These are phyloP conservation scores for Psococerastis gibbosa DNA, from an alignment of 2,888 invertebrate species.

Conservation along the genomic window DNA sequence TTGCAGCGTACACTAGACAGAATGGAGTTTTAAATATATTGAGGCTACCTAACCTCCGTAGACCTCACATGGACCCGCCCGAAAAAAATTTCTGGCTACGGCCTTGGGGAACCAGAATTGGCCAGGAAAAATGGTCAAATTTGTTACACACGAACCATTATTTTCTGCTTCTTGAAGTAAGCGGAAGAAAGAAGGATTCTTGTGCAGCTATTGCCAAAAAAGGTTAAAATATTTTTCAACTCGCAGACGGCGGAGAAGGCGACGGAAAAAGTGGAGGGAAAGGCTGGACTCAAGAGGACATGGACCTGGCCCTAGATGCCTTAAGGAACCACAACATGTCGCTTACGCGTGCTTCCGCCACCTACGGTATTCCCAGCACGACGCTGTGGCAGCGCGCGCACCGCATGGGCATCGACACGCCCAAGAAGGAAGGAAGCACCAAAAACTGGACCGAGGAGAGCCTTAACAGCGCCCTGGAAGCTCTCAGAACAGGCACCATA, in stretches of 20 bases:
- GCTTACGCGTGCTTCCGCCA: constrained; percentile 67
- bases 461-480: constrained; percentile 61
- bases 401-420: constrained; percentile 66
- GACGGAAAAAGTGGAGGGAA: constrained; percentile 52
- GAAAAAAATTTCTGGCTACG: too few species aligned
- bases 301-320: constrained; percentile 75
- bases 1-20: too few species aligned
- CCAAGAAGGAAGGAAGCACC: constrained; percentile 72
- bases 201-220: too few species aligned
- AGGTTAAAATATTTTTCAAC: too few species aligned
- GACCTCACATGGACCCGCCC: too few species aligned
- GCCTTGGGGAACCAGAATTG: too few species aligned
- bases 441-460: constrained; percentile 80
- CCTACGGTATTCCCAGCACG: constrained; percentile 77
- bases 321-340: constrained; percentile 75
- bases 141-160: constrained; percentile 16
- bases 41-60: too few species aligned
- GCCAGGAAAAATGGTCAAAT: neutral
- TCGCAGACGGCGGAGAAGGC: constrained; percentile 14
- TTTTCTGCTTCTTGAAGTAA: constrained; percentile 13
- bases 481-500: constrained; percentile 63
- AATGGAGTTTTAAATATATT: too few species aligned
- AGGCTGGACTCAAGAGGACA: constrained; percentile 76
- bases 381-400: constrained; percentile 84
- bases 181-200: constrained; percentile 8